Percentiles rank a stretch among this genome's conserved stretches.
Evolutionary conservation across 1,140 invertebrate genomes (phyloP).

Genomic region (Tyrophagus putrescentiae): DNA sequence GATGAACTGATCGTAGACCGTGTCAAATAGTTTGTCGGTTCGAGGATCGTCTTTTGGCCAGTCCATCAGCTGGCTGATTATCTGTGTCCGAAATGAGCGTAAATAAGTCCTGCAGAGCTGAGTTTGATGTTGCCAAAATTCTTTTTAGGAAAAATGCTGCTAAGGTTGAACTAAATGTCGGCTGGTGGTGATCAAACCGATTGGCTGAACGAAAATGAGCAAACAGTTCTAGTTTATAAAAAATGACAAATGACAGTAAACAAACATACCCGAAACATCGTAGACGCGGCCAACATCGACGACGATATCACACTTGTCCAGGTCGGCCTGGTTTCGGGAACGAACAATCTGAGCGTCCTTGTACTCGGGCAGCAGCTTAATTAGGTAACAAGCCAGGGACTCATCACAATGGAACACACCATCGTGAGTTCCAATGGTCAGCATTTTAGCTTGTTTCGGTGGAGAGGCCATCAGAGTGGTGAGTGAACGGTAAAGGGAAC

Average conservation of each 20-base stretch:
- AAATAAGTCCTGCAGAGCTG: constrained; percentile 88
- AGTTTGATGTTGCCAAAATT: constrained; percentile 49
- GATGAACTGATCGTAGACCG: constrained; percentile 76
- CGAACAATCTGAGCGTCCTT: constrained; percentile 62
- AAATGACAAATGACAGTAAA: constrained; percentile 29
- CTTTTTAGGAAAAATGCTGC: constrained; percentile 40
- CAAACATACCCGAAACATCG: no score
- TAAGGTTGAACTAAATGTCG: constrained; percentile 43
- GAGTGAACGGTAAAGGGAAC: no score
- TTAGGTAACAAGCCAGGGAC: constrained; percentile 75
- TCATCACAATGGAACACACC: constrained; percentile 88
- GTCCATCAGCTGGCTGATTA: constrained; percentile 44
- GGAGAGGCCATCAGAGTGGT: no score
- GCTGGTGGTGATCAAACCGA: constrained; percentile 91
- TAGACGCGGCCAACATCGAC: constrained; percentile 89
- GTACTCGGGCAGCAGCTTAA: constrained; percentile 64
- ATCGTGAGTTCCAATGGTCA: constrained; percentile 47
- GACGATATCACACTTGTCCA: constrained; percentile 78
- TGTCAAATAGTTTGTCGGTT: constrained; percentile 51
- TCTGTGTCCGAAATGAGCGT: constrained; percentile 72
- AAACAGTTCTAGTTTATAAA: not conserved
- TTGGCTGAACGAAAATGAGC: constrained; percentile 32
- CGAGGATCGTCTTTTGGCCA: constrained; percentile 32
- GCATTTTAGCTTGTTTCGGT: no score
- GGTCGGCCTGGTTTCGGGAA: constrained; percentile 45